These are phyloP conservation scores for Microctonus hyperodae DNA, from an alignment of 2,888 invertebrate genomes.

Conservation along the genomic window DNA sequence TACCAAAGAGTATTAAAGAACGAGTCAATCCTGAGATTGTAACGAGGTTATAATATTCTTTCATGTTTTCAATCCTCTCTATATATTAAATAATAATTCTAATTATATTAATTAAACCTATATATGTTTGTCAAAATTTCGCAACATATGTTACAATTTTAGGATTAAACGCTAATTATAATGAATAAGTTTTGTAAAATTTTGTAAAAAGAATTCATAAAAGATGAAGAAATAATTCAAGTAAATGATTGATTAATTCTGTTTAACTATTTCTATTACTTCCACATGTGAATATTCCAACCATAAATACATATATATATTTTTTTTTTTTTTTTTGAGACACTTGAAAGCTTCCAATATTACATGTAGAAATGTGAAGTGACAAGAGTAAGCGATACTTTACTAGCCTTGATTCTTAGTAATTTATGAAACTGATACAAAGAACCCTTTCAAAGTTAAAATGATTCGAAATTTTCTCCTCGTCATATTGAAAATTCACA, in stretches of 20 bases:
- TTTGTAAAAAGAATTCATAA: conserved; percentile 49
- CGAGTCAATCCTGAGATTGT: conserved; percentile 6
- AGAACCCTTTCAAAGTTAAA: neutral
- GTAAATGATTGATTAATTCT: neutral
- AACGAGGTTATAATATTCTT: neutral
- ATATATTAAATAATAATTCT: neutral
- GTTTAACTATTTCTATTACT: neutral
- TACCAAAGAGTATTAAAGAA: conserved; percentile 46
- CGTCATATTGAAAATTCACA: neutral
- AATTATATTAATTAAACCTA: neutral
- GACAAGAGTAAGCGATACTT: conserved; percentile 15
- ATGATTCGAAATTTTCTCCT: neutral
- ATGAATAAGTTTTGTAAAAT: conserved; percentile 45
- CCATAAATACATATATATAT: conserved; percentile 21
- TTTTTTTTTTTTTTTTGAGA: conserved; percentile 11
- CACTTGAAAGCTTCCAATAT: conserved; percentile 18
- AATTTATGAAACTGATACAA: neutral
- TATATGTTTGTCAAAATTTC: neutral
- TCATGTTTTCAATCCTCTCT: neutral
- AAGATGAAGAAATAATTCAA: neutral
- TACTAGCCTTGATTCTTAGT: neutral
- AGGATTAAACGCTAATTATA: neutral
- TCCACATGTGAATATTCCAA: conserved; percentile 23
- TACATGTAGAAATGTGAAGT: neutral
- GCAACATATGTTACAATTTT: conserved; percentile 3